Base-by-base conservation (phyloP, 2,888 invertebrate genomes). In the Troides oblongomaculatus region DNA sequence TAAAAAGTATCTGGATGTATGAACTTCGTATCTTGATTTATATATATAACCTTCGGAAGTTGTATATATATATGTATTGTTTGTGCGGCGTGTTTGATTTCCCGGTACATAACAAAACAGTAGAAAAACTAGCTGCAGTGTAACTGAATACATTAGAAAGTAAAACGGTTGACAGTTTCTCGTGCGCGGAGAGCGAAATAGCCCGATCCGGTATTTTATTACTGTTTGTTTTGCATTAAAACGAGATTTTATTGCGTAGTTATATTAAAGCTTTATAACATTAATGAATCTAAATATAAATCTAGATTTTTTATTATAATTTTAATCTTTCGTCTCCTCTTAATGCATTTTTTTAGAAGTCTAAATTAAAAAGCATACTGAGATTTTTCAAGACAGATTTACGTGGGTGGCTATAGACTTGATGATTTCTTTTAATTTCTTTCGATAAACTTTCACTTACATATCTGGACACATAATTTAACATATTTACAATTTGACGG, bases 71-170 rank as follows among this genome's bases (percentile, higher is more conserved):
- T 39, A 39, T 7, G 10, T 8, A 39, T 39, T n/a, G 8, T 23
- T 46, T 18, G 23, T 36, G 17, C 58, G 23, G 65, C 39, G 56
- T 64, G 64, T 61, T 58, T 21, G 36, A 62, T 62, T 68, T 68
- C 61, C 64, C 46, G 17, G 60, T 56, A 36, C 50, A 62, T 14
- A 62, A 62, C 63, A 66, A 66, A 66, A 62, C 53, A 17, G 39
- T 59, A 62, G 62, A 66, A 70, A 70, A 70, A 63, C 66, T 63
- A 17, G 70, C 56, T 46, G 25, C 69, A 30, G 56, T 62, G 70
- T 66, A 70, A 70, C 66, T 36, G 70, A 63, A 70, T 70, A 70
- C 70, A 70, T 70, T 70, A 70, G 70, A 70, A 70, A 70, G 70
- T 70, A 50, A 70, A 66, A 53, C 66, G 62, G 64, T 70, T 66